phyloP scores from a whole-genome alignment of 2,888 invertebrate genomes.

The Ormyrus pomaceus region DNA sequence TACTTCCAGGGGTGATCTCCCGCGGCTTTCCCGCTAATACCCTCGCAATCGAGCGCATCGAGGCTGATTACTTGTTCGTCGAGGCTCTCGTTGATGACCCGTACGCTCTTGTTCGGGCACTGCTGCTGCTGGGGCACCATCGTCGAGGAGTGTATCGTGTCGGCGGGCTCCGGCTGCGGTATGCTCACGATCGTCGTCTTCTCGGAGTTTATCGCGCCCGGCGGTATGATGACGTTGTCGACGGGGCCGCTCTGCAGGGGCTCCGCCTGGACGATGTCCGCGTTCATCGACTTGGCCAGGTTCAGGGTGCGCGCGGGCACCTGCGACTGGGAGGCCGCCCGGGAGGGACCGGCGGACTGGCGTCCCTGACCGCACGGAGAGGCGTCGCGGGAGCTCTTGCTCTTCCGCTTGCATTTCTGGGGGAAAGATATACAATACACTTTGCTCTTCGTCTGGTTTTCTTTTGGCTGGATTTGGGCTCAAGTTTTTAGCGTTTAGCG shows the following conservation, averaged over 20 bases:
- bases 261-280: conserved; percentile 66
- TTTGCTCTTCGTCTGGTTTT: too few relatives aligned
- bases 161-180: conserved; percentile 49
- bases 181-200: conserved; percentile 66
- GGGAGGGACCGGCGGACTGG: not conserved
- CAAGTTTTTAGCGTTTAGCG: too few relatives aligned
- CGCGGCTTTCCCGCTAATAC: too few relatives aligned
- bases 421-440: too few relatives aligned
- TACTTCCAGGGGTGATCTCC: too few relatives aligned
- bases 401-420: too few relatives aligned
- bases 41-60: too few relatives aligned
- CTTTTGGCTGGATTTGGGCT: too few relatives aligned
- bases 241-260: conserved; percentile 64
- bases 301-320: conserved; percentile 61
- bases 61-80: conserved; percentile 58
- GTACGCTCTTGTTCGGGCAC: conserved; percentile 62
- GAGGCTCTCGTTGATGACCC: conserved; percentile 62
- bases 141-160: too few relatives aligned
- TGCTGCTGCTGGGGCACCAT: not conserved
- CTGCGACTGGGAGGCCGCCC: too few relatives aligned
- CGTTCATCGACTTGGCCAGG: conserved; percentile 64
- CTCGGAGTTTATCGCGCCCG: conserved; percentile 62
- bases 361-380: not conserved
- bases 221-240: conserved; percentile 66
- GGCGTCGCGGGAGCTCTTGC: not conserved